Evolutionary conservation across 2,113 vertebrate species (phyloP), one percentile per base, ranked within the genome.

Genomic region (Athene cunicularia): DNA sequence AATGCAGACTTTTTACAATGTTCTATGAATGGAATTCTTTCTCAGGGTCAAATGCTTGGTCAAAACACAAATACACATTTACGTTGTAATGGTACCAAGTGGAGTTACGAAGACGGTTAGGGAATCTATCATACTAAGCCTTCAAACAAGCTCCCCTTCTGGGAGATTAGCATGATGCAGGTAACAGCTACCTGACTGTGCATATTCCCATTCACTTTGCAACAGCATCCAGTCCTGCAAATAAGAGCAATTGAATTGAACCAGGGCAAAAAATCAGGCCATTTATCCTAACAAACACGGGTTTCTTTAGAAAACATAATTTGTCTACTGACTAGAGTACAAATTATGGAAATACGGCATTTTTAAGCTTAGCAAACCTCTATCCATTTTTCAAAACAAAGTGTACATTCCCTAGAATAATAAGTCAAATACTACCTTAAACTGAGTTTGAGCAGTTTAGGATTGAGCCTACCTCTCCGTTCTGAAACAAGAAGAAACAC

Each of bases 391-490:
- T 76, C 64, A 83, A 75, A 94, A 82, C 27, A 63, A 88, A 41
- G 2, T 33, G 43, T 26, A 30, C 92, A 95, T 96, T 96, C 82
- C 97, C 96, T 87, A 55, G 24, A 87, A 88, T 33, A 74, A 73
- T 73, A 85, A 82, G 64, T 39, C 88, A 97, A 94, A 97, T 92
- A 95, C 94, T 98, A 98, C 98, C 98, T 98, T 97, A 96, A 86
- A 94, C 3, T 92, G 70, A 94, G 56, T 95, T 92, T 90, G 90
- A 96, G 91, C 70, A 95, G 93, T 68, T 96, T 79, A 94, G 87
- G 88, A 95, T 87, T 45, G n/a, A 93, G 97, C 98, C 88, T 99
- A 99, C 99, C 99, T 99, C 98, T 97, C 98, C 99, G 84, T 99
- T 98, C 99, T 99, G 98, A 94, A 99, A 99, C 39, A 92, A 95